Evolutionary conservation across 2,888 invertebrate genomes (phyloP), one percentile per base, ranked within the genome.

Genomic region (Perithous albicinctus): DNA sequence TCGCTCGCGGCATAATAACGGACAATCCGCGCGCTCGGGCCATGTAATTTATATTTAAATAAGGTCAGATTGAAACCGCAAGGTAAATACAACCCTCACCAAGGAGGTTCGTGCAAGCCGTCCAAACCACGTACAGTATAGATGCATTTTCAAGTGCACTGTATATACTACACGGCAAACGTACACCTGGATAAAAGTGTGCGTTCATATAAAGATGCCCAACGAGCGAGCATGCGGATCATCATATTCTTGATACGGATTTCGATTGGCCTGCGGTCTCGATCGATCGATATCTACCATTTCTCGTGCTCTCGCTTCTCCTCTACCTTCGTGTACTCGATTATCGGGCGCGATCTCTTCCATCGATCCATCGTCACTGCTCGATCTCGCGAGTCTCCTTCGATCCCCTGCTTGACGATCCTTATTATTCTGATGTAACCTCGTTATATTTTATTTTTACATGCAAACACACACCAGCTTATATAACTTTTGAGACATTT

Each of bases 1-100:
- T 54, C 74, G 51, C 76, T 77, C 69, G 67, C 78, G 54, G 35
- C 69, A 67, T 75, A 80, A 80, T 80, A 80, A 75, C 63, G 80
- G 64, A 75, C 74, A 80, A 75, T 80, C 69, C 79, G 26, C 54
- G 63, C 63, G 64, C 85, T 82, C 79, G 78, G 79, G 82, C 82
- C 83, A 84, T 87, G 89, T 88, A 90, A 91, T 92, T 91, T 91
- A 90, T 91, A 92, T 92, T 92, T 90, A 92, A 92, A 91, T 92
- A 90, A 91, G 91, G 88, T 88, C 85, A 88, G 88, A 90, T 88
- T 87, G 88, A 88, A 91, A 92, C 92, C 92, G 85, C 92, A 92
- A 92, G 91, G 91, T 89, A 92, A 92, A 92, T 90, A 92, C 87
- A 84, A 87, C 85, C 85, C 86, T 85, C 86, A 85, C 82, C 84